Evolutionary conservation across 2,797 vertebrate species (phyloP), one percentile per base, ranked within the genome.

Genomic region (Pipistrellus nathusii): DNA sequence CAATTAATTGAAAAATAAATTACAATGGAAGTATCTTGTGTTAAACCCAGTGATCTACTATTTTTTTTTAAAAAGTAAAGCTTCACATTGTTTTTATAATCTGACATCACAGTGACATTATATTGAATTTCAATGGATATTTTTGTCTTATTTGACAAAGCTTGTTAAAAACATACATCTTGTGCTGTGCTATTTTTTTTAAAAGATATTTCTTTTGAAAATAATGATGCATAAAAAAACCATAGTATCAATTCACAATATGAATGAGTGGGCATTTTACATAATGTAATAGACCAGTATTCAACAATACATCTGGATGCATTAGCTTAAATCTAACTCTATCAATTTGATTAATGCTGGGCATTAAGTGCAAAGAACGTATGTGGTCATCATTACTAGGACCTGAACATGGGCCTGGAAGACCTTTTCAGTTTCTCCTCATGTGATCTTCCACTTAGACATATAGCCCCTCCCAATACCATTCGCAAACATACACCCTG

Each of bases 1-100:
- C 35, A 94, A 76, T 93, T 94, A 94, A 90, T 91, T 92, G 66
- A 71, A 86, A 96, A 95, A 85, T 91, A 96, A 94, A 83, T 94
- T 91, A 83, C 44, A 90, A 15, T 57, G 64, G 13, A 75, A 91
- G 27, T 15, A 90, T 88, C 46, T 72, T 87, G 8, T 69, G 38
- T 86, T 94, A 91, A 66, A 59, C 23, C 10, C n/a, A 78, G 10
- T 48, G 35, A 10, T 30, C 46, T 69, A 57, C 64, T 92, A 14
- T 25, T 94, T 89, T 83, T 41, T 23, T 3, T 64, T 44, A 44
- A 44, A 44, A 44, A 48, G 96, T 20, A 81, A 90, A 18, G 0
- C 51, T 80, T 90, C 35, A 73, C 30, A 1, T 84, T 77, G 80
- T 92, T 1, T 35, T 95, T 94, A 8, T 87, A 90, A 91, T 18